Evolutionary conservation across 1,140 invertebrate species (phyloP).

Genomic region (Euura saliciscinereae): DNA sequence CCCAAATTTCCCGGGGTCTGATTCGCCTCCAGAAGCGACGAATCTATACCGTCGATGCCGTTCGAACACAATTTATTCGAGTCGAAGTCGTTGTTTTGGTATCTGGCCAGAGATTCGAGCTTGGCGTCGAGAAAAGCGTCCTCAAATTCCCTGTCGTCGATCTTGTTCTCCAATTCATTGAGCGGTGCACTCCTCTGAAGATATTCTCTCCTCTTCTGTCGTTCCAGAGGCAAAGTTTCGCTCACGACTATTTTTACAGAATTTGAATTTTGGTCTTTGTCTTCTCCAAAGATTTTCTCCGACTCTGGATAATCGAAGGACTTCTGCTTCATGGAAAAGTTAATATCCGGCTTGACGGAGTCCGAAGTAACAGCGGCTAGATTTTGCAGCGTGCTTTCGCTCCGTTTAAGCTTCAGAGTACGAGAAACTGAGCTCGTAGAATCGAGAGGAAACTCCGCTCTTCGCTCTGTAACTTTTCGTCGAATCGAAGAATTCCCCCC

Average conservation of each 20-base stretch:
- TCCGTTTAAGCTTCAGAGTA: conserved; percentile 40
- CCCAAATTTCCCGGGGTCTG: conserved; percentile 3
- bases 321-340: conserved; percentile 25
- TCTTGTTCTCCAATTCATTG: conserved; percentile 34
- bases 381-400: conserved; percentile 40
- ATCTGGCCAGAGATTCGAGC: conserved; percentile 24
- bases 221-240: conserved; percentile 25
- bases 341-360: conserved; percentile 22
- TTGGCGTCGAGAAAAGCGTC: conserved; percentile 35
- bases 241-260: conserved; percentile 49
- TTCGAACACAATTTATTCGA: conserved; percentile 33
- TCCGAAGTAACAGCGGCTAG: conserved; percentile 37
- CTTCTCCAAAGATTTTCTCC: conserved; percentile 4
- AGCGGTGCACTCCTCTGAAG: conserved; percentile 5
- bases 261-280: conserved; percentile 32
- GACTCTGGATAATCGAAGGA: conserved; percentile 24
- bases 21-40: conserved; percentile 17
- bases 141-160: conserved; percentile 26
- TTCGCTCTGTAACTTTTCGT: not conserved
- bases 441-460: not conserved
- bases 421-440: not conserved
- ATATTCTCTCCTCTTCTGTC: conserved; percentile 23
- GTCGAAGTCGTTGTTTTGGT: conserved; percentile 21
- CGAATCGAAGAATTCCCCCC: not conserved
- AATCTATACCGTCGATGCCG: conserved; percentile 30